Base-by-base conservation (phyloP, 2,888 invertebrate genomes). In the Yponomeuta sedellus region DNA sequence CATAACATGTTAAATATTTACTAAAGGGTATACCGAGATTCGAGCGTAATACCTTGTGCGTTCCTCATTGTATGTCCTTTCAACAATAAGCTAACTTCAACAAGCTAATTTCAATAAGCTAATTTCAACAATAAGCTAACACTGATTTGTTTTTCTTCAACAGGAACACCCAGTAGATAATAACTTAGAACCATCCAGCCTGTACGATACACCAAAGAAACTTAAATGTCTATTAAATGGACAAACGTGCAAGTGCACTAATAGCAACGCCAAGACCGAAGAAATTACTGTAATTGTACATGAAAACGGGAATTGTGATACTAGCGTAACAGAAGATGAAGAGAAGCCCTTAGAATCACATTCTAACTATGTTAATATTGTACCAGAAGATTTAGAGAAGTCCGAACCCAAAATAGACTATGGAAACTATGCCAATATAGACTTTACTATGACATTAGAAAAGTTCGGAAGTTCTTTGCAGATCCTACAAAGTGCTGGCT, bases 381-480 rank as follows among this genome's bases (percentile, higher is more conserved):
- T 85, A 57, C 91, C 91, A 66, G 73, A 77, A 67, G 75, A 78
- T 67, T 16, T 68, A 65, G 77, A 84, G 76, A 82, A 81, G 68
- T 74, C 78, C 66, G 72, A 77, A 63, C 72, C 77, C 44, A 77
- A 78, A 66, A 82, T 90, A 65, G 92, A 92, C 68, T 84, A 85
- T 62, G 86, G 86, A 28, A 94, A 94, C 75, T 95, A 95, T 78
- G 94, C 93, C n/a, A 95, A 95, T 77, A 92, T 96, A 83, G 95
- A 96, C 77, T 95, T 96, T 79, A 94, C 94, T 67, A 93, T 95
- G 71, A 95, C 96, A 0, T 83, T 96, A 66, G 94, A 95, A 74
- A 93, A 95, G 71, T 96, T 96, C 77, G 96, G 96, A 79, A 96
- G 95, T 79, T 95, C 96, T 64, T 92, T 94, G 71, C 95, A 95